phyloP scores from a whole-genome alignment of 2,797 vertebrate genomes.

The Pseudomugil gertrudae region DNA sequence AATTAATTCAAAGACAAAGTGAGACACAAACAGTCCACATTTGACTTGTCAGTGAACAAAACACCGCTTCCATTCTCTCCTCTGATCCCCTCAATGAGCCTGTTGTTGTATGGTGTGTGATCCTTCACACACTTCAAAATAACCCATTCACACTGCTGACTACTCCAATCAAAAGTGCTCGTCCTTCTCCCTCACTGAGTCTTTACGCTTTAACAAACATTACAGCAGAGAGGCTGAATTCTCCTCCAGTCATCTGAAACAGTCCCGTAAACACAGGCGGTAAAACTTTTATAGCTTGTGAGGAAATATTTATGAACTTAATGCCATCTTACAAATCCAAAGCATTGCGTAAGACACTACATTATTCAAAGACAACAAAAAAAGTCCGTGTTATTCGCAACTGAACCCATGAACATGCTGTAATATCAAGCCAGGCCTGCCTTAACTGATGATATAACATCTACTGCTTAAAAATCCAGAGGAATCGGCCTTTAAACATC shows the following conservation, averaged over 20 bases:
- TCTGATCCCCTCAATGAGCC: slow-evolving; percentile 61
- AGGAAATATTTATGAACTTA: slow-evolving; percentile 70
- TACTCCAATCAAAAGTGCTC: slow-evolving; percentile 22
- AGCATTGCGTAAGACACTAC: slow-evolving; percentile 56
- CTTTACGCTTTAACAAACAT: slow-evolving; percentile 19
- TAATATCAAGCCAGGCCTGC: slow-evolving; percentile 4
- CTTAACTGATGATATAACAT: slow-evolving; percentile 20
- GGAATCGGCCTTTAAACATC: background rate
- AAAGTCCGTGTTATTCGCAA: slow-evolving; percentile 28
- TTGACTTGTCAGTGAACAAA: slow-evolving; percentile 1
- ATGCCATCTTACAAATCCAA: slow-evolving; percentile 63
- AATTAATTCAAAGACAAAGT: slow-evolving; percentile 26
- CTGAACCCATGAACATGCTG: slow-evolving; percentile 32
- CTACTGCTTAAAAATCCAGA: background rate
- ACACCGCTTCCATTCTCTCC: slow-evolving; percentile 35
- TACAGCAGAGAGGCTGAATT: slow-evolving; percentile 12
- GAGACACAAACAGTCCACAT: slow-evolving; percentile 14
- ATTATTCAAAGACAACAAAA: slow-evolving; percentile 64
- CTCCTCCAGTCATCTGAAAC: slow-evolving; percentile 14
- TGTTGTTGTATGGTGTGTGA: slow-evolving; percentile 48
- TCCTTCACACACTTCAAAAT: slow-evolving; percentile 13
- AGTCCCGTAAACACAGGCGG: slow-evolving; percentile 45
- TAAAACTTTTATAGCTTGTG: slow-evolving; percentile 65
- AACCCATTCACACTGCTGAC: slow-evolving; percentile 16
- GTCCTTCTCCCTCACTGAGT: slow-evolving; percentile 12